phyloP scores from a whole-genome alignment of 2,797 vertebrate species.

The Tolypeutes matacus region DNA sequence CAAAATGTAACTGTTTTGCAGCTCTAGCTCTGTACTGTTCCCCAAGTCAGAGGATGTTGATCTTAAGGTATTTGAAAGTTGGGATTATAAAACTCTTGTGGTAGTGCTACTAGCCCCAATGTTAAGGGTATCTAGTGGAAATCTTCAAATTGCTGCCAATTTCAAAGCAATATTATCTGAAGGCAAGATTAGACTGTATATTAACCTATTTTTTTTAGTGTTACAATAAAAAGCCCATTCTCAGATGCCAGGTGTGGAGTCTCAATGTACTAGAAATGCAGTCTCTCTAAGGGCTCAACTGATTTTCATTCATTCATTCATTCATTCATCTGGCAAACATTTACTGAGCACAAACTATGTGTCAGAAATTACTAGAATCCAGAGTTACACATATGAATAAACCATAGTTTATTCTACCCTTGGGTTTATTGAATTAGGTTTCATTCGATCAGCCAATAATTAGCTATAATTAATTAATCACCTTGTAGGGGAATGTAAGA shows the following conservation, averaged over 20 bases:
- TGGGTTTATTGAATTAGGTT: neutral
- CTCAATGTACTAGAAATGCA: neutral
- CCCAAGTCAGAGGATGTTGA: neutral
- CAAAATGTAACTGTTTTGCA: neutral
- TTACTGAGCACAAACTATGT: neutral
- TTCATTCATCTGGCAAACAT: neutral
- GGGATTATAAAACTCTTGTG: neutral
- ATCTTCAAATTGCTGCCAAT: neutral
- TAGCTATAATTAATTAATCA: neutral
- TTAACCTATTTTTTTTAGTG: neutral
- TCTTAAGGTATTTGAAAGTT: neutral
- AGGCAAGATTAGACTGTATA: neutral
- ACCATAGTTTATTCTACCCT: neutral
- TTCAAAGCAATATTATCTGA: slow-evolving; percentile 27
- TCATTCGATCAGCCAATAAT: neutral
- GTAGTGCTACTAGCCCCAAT: neutral
- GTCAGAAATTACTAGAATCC: neutral
- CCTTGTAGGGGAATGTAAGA: neutral
- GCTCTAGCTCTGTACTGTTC: neutral
- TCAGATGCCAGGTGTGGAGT: neutral
- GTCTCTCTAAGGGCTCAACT: neutral
- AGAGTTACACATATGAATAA: neutral
- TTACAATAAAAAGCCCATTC: neutral
- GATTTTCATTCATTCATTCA: neutral
- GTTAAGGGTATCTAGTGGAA: neutral